Evolutionary conservation across 2,888 invertebrate genomes (phyloP).

Genomic region (Peribatodes rhomboidaria): DNA sequence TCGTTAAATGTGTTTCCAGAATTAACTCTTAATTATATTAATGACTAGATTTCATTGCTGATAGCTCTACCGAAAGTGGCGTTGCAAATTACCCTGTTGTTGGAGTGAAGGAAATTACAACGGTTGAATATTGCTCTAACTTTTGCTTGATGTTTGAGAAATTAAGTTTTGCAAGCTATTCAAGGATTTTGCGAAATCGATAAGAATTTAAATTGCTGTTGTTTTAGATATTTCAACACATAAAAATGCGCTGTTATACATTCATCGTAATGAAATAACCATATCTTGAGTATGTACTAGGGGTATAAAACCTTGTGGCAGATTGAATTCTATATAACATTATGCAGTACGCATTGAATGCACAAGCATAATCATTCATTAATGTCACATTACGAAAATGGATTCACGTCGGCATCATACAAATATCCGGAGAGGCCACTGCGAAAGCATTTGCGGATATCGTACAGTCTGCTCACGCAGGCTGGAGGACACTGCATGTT

Average conservation of each 20-base stretch:
- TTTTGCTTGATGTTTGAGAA: conserved; percentile 18
- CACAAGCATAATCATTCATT: conserved; percentile 62
- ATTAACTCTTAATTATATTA: conserved; percentile 49
- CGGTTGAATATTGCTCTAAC: conserved; percentile 19
- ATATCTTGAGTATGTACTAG: conserved; percentile 10
- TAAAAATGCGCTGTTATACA: conserved; percentile 10
- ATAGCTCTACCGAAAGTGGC: conserved; percentile 14
- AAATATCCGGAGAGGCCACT: conserved; percentile 49
- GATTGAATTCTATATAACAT: conserved; percentile 42
- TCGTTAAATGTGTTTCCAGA: conserved; percentile 49
- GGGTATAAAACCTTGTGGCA: not conserved
- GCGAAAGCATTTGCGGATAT: conserved; percentile 52
- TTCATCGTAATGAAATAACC: conserved; percentile 20
- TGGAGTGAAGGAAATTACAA: conserved; percentile 16
- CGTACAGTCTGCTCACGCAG: conserved; percentile 68
- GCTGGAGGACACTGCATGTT: conserved; percentile 56
- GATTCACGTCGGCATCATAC: conserved; percentile 62
- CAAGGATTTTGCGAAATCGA: conserved; percentile 35
- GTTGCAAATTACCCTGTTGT: conserved; percentile 14
- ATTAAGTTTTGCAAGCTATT: conserved; percentile 29
- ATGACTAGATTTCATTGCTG: conserved; percentile 27
- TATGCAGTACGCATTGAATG: conserved; percentile 54
- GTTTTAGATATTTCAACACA: conserved; percentile 19
- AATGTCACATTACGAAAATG: conserved; percentile 67
- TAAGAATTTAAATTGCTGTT: conserved; percentile 28